These are phyloP conservation scores for Pangasius djambal DNA, from an alignment of 2,797 vertebrate species.

Conservation along the genomic window DNA sequence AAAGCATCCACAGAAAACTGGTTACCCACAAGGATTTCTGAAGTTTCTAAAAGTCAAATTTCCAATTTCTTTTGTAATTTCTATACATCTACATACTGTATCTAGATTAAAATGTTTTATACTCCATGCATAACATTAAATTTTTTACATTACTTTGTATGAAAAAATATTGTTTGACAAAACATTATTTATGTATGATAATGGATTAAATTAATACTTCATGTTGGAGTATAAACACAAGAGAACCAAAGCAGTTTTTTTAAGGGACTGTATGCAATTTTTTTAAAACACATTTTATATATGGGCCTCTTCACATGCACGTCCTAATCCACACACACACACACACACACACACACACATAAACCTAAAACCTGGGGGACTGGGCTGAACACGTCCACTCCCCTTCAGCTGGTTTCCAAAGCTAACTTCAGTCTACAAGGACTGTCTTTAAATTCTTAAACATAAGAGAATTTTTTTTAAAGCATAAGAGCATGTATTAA, in stretches of 20 bases:
- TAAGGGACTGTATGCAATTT: conserved; percentile 7
- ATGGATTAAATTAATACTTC: neutral
- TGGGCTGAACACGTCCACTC: conserved; percentile 50
- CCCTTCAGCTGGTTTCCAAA: conserved; percentile 55
- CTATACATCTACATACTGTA: neutral
- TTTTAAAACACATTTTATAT: neutral
- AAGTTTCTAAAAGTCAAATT: neutral
- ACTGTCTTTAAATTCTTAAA: conserved; percentile 46
- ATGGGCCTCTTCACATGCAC: neutral
- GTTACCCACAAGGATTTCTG: no score
- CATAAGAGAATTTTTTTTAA: conserved; percentile 37
- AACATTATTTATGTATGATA: neutral
- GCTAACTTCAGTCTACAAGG: conserved; percentile 56
- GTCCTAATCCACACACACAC: neutral
- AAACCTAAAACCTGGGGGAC: conserved; percentile 41
- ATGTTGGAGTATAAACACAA: neutral
- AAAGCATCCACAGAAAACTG: neutral
- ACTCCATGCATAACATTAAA: neutral
- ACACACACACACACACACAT: neutral
- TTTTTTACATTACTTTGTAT: no score
- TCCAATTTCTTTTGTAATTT: neutral
- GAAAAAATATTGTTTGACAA: neutral
- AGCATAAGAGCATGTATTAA: conserved; percentile 35
- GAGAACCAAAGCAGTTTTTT: neutral
- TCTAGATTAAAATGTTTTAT: neutral